Evolutionary conservation across 2,888 invertebrate species (phyloP), one percentile per base, ranked within the genome.

Genomic region (Lepeophtheirus nordmannii): DNA sequence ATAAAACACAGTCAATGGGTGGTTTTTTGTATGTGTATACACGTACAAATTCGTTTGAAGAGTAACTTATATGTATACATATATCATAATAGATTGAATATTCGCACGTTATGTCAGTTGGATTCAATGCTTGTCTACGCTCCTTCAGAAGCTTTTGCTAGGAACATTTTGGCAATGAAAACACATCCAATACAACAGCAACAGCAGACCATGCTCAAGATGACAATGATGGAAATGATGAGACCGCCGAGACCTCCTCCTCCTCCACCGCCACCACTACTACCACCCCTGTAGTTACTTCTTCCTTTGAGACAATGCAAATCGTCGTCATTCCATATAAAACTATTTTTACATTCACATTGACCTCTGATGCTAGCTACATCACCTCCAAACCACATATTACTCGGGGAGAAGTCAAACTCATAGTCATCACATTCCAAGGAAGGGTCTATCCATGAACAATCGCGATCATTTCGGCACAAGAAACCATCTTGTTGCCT

Each of bases 381-480:
- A 30, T 66, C 66, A 12, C 66, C 66, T n/a, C 66, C 66, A 41
- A 66, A 66, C 66, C 66, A 66, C 14, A 39, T 7, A 58, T 30
- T 56, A 39, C 39, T 58, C 12, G 58, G 57, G 14, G 30, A 23
- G 30, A 65, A 65, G 58, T 58, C 58, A 1, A 63, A 37, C 22
- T 65, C 58, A 39, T 65, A 65, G 39, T 65, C 65, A 38, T 65
- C 56, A 40, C 65, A 65, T n/a, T 65, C 53, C 58, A 65, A 20
- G 1, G 56, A 22, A n/a, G 17, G 38, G 39, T 66, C 66, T n/a
- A 66, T 66, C 66, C 66, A 66, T 11, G 7, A 5, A 30, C 66
- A 66, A 30, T 66, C 66, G 14, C 10, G 7, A 46, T 60, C n/a
- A 10, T n/a, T 60, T 3, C 66, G 23, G 41, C 66, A 66, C 12